Conservation (phyloP, 1,140 invertebrate species). For the fruit fly (Drosophila melanogaster) region DNA sequence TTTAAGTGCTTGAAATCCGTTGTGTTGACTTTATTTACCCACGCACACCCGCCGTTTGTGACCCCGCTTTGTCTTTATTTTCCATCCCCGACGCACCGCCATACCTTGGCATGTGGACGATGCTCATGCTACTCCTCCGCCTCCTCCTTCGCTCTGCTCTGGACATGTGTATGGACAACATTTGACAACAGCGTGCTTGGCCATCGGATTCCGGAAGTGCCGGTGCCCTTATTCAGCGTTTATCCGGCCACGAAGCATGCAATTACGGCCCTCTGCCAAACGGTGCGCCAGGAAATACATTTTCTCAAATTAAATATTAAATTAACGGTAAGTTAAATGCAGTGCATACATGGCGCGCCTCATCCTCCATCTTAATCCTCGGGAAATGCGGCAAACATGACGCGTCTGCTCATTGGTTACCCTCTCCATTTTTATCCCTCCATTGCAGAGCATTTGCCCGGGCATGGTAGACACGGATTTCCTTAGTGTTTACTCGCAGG, state of each 20-base stretch:
- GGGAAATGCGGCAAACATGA: slow-evolving; percentile 46
- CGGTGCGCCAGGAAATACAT: slow-evolving; percentile 86
- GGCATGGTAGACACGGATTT: slow-evolving; percentile 87
- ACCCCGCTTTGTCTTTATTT: slow-evolving; percentile 10
- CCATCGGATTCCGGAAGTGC: slow-evolving; percentile 85
- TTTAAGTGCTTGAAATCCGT: slow-evolving; percentile 74
- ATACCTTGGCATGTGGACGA: not conserved
- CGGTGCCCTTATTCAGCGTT: slow-evolving; percentile 85
- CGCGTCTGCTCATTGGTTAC: slow-evolving; percentile 36
- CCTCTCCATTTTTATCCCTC: slow-evolving; percentile 8
- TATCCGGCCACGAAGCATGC: slow-evolving; percentile 87
- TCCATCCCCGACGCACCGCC: not conserved
- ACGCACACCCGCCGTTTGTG: slow-evolving; percentile 1
- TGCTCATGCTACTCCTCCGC: not conserved
- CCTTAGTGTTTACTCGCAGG: slow-evolving; percentile 80
- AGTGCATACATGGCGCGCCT: slow-evolving; percentile 62
- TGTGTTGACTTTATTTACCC: slow-evolving; percentile 78
- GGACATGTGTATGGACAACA: slow-evolving; percentile 21
- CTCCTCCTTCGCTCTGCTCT: not conserved
- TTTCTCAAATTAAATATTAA: slow-evolving; percentile 85
- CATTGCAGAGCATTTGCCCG: slow-evolving; percentile 86
- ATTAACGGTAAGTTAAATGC: slow-evolving; percentile 85
- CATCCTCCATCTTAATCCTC: not conserved
- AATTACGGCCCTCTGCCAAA: slow-evolving; percentile 86
- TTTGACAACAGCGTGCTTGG: slow-evolving; percentile 84